Evolutionary conservation across 2,113 vertebrate species (phyloP).

Genomic region (Hippocampus guttulatus): DNA sequence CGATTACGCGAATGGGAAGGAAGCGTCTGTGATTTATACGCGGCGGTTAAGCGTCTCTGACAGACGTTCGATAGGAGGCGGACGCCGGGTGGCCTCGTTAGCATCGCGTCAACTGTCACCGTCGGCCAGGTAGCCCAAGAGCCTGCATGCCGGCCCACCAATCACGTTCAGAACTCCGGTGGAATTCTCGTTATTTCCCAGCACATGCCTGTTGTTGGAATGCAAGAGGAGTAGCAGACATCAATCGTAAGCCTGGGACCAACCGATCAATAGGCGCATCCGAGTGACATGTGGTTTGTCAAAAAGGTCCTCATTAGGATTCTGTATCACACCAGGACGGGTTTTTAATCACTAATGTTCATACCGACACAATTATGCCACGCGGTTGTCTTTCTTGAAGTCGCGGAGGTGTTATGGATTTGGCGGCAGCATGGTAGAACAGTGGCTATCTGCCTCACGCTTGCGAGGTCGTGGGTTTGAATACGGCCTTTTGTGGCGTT

Average conservation of each 20-base stretch:
- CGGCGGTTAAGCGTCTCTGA: conserved; percentile 42
- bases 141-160: conserved; percentile 58
- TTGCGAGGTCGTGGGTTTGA: not conserved
- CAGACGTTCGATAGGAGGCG: conserved; percentile 39
- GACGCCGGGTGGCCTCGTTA: conserved; percentile 18
- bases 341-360: conserved; percentile 1
- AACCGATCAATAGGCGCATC: conserved; percentile 64
- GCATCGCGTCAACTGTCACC: not conserved
- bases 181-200: conserved; percentile 68
- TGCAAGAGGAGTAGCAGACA: conserved; percentile 62
- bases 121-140: conserved; percentile 21
- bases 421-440: not conserved
- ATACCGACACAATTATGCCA: not conserved
- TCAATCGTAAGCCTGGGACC: conserved; percentile 61
- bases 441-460: not conserved
- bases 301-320: conserved; percentile 24
- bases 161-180: conserved; percentile 64
- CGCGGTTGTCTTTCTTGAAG: not conserved
- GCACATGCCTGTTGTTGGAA: conserved; percentile 62
- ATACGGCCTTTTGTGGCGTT: not conserved
- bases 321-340: not conserved
- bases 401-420: not conserved
- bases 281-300: conserved; percentile 57
- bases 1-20: conserved; percentile 51
- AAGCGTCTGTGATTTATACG: conserved; percentile 65